Evolutionary conservation across 2,113 vertebrate genomes (phyloP), one percentile per base, ranked within the genome.

Genomic region (Rhineura floridana): DNA sequence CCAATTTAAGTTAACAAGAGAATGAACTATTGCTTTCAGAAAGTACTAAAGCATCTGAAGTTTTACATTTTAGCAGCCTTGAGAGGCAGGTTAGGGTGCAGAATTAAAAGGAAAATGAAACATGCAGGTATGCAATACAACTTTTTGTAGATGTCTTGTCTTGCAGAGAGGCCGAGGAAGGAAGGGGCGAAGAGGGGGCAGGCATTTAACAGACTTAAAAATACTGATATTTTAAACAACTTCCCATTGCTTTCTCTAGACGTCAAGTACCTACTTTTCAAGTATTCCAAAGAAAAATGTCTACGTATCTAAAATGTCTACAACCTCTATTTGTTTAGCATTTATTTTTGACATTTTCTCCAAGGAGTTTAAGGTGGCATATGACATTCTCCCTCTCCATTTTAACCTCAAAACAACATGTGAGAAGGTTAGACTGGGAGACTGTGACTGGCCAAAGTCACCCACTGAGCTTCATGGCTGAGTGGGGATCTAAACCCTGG

Each of bases 91-190:
- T 30, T 39, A 52, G 23, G 36, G 30, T 70, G 65, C 77, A 85
- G 81, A 36, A 87, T 83, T 12, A 36, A 59, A 80, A 80, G 25
- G 48, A 62, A 81, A 86, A 48, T 73, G 88, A 83, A 90, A 85
- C 67, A 75, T 82, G 11, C 75, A 84, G 73, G 42, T 83, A 73
- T 76, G 81, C 48, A 78, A 89, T n/a, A 83, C 33, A 81, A 80
- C 67, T 78, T 88, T 76, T 79, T 33, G 9, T 79, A n/a, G 39
- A 81, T 86, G 72, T 85, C 73, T 48, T 75, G 81, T 79, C 79
- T 85, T 81, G 81, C 44, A 79, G 62, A 79, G 62, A 19, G 2
- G 36, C 9, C 15, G 12, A 36, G 46, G 19, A 21, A 63, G 21
- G 63, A 48, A 78, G 25, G 39, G 59, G 19, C 11, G 63, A 48